Conservation (phyloP, 2,888 invertebrate species). For the Leucania comma region DNA sequence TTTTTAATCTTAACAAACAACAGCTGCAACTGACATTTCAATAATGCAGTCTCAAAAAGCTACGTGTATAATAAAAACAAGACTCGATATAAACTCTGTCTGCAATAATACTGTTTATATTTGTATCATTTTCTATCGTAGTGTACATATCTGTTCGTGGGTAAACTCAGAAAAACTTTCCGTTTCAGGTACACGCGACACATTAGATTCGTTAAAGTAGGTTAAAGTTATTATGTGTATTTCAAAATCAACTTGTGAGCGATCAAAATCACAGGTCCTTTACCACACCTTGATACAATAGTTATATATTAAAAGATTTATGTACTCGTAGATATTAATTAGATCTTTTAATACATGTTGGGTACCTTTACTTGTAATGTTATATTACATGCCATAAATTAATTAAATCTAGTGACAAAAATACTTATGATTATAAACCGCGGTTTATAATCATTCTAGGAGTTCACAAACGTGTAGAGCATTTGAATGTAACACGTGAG, state of each 20-base stretch:
- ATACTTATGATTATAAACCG: no score
- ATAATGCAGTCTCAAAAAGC: conserved; percentile 7
- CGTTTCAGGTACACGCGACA: background rate
- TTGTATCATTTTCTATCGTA: background rate
- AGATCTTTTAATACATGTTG: no score
- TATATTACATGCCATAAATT: no score
- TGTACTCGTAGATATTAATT: no score
- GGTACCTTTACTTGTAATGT: no score
- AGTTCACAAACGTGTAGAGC: background rate
- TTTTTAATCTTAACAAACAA: conserved; percentile 28
- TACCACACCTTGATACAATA: no score
- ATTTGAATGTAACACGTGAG: background rate
- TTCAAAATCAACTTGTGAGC: background rate
- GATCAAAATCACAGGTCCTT: background rate
- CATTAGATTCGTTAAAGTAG: background rate
- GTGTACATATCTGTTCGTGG: background rate
- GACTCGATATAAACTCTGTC: background rate
- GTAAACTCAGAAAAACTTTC: background rate
- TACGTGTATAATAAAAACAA: background rate
- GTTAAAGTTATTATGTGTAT: background rate
- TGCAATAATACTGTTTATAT: background rate
- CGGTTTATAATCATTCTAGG: no score
- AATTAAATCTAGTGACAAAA: no score
- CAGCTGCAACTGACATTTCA: conserved; percentile 22
- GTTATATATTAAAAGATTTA: no score